Conservation (phyloP, 2,113 vertebrate genomes). For the Cephalopholis sonnerati region DNA sequence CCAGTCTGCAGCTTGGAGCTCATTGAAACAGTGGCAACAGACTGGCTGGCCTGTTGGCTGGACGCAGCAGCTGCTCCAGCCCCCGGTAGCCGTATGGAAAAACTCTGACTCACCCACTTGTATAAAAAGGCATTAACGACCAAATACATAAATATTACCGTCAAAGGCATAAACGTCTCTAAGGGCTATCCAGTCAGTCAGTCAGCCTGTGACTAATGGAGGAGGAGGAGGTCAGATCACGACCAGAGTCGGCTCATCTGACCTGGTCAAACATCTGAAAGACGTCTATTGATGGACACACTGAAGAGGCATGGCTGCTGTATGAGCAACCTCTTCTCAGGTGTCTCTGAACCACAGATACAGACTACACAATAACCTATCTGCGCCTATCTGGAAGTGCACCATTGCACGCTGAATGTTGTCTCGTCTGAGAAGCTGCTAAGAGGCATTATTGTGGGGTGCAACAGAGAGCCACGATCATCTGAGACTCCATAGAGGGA, state of each 20-base stretch:
- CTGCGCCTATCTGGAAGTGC: neutral
- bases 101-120: conserved; percentile 80
- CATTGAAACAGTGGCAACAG: conserved; percentile 67
- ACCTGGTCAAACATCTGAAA: conserved; percentile 73
- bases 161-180: conserved; percentile 69
- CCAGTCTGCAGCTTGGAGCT: conserved; percentile 60
- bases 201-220: conserved; percentile 67
- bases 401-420: neutral
- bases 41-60: conserved; percentile 51
- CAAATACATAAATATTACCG: conserved; percentile 78
- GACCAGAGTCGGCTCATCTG: conserved; percentile 62
- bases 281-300: conserved; percentile 54
- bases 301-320: conserved; percentile 39
- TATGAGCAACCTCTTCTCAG: conserved; percentile 49
- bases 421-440: conserved; percentile 26
- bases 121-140: conserved; percentile 74
- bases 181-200: conserved; percentile 62
- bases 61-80: conserved; percentile 64
- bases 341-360: conserved; percentile 44
- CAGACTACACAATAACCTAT: conserved; percentile 6
- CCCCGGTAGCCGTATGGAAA: conserved; percentile 78
- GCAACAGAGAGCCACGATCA: conserved; percentile 8
- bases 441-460: conserved; percentile 11
- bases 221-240: conserved; percentile 68
- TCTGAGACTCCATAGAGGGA: conserved; percentile 6